Evolutionary conservation across 2,888 invertebrate species (phyloP), one percentile per base, ranked within the genome.

Genomic region (Aleiodes alternator): DNA sequence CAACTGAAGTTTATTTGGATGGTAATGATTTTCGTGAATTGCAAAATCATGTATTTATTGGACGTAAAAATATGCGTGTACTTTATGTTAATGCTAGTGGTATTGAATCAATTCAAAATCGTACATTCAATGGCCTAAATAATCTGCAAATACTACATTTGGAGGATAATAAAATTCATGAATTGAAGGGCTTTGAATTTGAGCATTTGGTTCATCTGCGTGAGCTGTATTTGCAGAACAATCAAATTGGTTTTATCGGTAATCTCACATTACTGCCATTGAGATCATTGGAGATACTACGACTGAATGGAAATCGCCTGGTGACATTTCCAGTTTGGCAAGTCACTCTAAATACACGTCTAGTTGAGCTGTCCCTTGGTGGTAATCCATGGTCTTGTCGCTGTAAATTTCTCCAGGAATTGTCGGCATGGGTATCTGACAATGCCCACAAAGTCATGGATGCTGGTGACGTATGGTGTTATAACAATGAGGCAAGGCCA

Each of bases 311-410:
- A 77, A 97, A 97, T 90, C 93, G 94, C 78, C 90, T 97, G 82
- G 93, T 94, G 8, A 93, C 93, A 73, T 95, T 96, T 89, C 94
- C 95, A 61, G 94, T 97, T 74, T 95, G 95, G 94, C 92, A 96
- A 84, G 91, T 92, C 14, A 88, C 90, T 11, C 84, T 92, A 38
- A 95, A 95, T 87, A 91, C 92, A 16, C 92, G 93, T 81, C 91
- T 96, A 80, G 93, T 92, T 83, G 95, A 96, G 77, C 90, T 97
- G 81, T 94, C 95, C 9, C 92, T 97, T 74, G 95, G 96, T 12
- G 93, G 95, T 83, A 97, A 97, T 90, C 93, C 94, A 78, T 97
- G 97, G 97, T 95, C 95, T 56, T 97, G 97, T 87, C 94, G 96
- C 83, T 97, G 97, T 90, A 95, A 95, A 87, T 97, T 96, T 90